A percentile compares a stretch with the other conserved stretches of the same genome.
These are phyloP conservation scores for Calliphora vicina DNA, from an alignment of 1,140 invertebrate species.

Conservation along the genomic window DNA sequence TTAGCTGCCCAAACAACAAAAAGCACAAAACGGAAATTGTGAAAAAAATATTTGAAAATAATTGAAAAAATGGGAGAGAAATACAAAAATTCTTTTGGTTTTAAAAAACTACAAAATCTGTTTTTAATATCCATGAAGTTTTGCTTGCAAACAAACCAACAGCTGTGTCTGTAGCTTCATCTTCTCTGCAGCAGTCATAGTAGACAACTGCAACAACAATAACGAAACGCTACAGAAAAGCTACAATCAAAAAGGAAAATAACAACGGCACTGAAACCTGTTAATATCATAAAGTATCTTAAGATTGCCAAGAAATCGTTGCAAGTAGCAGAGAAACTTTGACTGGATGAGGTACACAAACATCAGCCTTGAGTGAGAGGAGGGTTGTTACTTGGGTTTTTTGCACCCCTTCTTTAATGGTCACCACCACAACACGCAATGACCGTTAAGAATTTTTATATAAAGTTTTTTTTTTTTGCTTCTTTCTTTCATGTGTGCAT, in stretches of 20 bases:
- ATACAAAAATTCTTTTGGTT: neutral
- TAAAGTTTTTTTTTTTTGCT: neutral
- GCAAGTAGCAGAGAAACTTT: neutral
- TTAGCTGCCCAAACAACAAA: conserved; percentile 3
- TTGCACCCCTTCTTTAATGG: conserved; percentile 20
- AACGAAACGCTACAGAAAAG: neutral
- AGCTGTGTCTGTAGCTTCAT: conserved; percentile 12
- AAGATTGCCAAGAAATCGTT: neutral
- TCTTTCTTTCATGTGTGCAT: conserved; percentile 4
- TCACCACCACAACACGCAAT: conserved; percentile 7
- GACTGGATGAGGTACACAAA: conserved; percentile 32
- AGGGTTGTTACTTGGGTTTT: conserved; percentile 23
- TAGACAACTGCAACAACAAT: neutral
- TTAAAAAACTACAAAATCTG: conserved; percentile 16
- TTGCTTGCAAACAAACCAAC: neutral
- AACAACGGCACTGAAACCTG: conserved; percentile 14
- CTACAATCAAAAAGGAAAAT: conserved; percentile 18
- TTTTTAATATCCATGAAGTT: conserved; percentile 34
- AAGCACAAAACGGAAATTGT: conserved; percentile 28
- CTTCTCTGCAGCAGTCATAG: neutral
- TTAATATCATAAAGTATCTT: conserved; percentile 28
- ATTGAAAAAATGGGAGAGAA: neutral
- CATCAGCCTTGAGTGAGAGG: conserved; percentile 24
- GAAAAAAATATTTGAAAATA: neutral
- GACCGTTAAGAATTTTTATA: conserved; percentile 30